A percentile compares a stretch with the other conserved stretches of the same genome.
Evolutionary conservation across 2,888 invertebrate species (phyloP).

Genomic region (Xylophagus ater): DNA sequence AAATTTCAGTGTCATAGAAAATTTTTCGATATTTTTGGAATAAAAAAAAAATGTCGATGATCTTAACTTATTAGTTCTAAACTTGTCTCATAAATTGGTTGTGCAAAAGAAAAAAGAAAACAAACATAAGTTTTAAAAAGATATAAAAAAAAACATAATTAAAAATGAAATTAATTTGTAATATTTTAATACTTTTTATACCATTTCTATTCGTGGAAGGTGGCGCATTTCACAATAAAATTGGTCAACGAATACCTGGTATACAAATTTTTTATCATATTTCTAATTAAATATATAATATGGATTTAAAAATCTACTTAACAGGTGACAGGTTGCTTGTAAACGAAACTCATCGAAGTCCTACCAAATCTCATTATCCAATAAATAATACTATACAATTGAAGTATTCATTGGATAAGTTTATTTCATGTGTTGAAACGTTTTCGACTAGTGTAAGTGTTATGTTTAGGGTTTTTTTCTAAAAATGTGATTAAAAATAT

Average conservation of each 20-base stretch:
- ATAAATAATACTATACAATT: slow-evolving; percentile 26
- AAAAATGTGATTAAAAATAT: too few relatives aligned
- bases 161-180: background rate
- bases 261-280: too few relatives aligned
- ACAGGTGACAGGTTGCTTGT: slow-evolving; percentile 28
- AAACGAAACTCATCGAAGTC: slow-evolving; percentile 28
- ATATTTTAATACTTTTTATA: too few relatives aligned
- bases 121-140: background rate
- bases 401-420: slow-evolving; percentile 24
- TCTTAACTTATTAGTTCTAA: slow-evolving; percentile 7
- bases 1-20: slow-evolving; percentile 10
- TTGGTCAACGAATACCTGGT: too few relatives aligned
- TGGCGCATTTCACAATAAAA: too few relatives aligned
- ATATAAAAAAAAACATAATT: background rate
- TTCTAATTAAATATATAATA: too few relatives aligned
- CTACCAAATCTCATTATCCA: slow-evolving; percentile 19
- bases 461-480: too few relatives aligned
- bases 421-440: slow-evolving; percentile 30
- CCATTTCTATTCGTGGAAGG: too few relatives aligned
- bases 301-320: too few relatives aligned
- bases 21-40: slow-evolving; percentile 11
- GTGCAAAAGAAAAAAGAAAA: too few relatives aligned
- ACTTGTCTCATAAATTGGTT: too few relatives aligned
- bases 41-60: slow-evolving; percentile 4
- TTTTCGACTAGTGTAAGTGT: slow-evolving; percentile 29